These are phyloP conservation scores for Seriola aureovittata DNA, from an alignment of 2,113 vertebrate species.

Conservation along the genomic window DNA sequence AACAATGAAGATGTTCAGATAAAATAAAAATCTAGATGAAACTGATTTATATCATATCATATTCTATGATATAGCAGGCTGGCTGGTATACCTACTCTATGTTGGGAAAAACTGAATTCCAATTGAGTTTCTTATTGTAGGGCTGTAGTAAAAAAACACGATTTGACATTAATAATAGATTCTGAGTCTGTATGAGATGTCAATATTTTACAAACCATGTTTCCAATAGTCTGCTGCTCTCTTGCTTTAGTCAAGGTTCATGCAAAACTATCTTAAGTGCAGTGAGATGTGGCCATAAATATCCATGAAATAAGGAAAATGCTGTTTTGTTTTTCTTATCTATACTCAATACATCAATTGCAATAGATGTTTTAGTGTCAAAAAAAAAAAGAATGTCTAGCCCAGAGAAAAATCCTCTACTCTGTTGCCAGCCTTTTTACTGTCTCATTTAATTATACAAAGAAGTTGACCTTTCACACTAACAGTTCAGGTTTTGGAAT, in stretches of 20 bases:
- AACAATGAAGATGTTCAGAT: constrained; percentile 18
- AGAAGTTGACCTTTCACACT: constrained; percentile 6
- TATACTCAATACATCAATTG: too few relatives aligned
- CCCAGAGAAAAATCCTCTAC: neutral
- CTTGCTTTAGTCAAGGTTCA: neutral
- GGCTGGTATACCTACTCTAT: neutral
- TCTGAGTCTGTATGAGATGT: neutral
- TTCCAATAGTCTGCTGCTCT: neutral
- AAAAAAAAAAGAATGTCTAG: neutral
- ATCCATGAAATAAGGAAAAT: neutral
- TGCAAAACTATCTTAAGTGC: neutral
- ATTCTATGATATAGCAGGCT: neutral
- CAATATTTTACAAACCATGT: neutral
- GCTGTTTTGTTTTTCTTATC: too few relatives aligned
- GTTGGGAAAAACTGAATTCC: neutral
- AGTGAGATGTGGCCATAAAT: neutral
- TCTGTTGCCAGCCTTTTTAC: neutral
- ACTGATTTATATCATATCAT: neutral
- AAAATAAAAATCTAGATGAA: constrained; percentile 30
- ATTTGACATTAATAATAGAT: neutral
- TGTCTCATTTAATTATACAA: constrained; percentile 17
- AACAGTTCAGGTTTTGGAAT: constrained; percentile 6
- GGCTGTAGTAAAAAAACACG: neutral
- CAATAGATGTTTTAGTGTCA: too few relatives aligned
- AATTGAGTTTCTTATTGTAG: neutral